Evolutionary conservation across 2,888 invertebrate species (phyloP), one percentile per base, ranked within the genome.

Genomic region (Ferdinandea cuprea): DNA sequence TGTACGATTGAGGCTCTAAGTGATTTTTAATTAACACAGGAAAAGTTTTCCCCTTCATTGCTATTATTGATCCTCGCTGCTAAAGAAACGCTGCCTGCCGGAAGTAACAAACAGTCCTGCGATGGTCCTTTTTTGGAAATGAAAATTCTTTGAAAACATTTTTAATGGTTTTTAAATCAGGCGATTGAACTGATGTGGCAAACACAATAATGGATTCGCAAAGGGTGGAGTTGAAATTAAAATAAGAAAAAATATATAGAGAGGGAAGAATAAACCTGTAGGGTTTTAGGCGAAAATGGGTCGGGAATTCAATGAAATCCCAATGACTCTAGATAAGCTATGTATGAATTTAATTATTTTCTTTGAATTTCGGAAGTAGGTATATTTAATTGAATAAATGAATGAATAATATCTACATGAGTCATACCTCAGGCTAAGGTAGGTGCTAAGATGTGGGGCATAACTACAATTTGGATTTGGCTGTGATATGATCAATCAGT

Each of bases 1-100:
- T 30, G 21, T 9, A 15, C 21, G 13, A 6, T 9, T 3, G 25
- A 28, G n/a, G 48, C 21, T 50, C 44, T 58, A 50, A 52, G 21
- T 52, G 50, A 42, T 61, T 71, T 59, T 61, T 61, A 71, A 71
- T 71, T 71, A 61, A 61, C 30, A 52, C 15, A 50, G 40, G 19
- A 21, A 25, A 71, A 71, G 13, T 25, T 61, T 11, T 44, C 1
- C 13, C 13, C 7, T 48, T 13, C 40, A 30, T 11, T 15, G 40
- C 13, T 37, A 19, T 21, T 21, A 61, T 40, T 61, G 71, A 61
- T 32, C 42, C 30, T 13, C 28, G 58, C n/a, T 13, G 11, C 50
- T 50, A 40, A 40, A 8, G 50, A 58, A 32, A 19, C 7, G 1
- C 52, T 15, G 17, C 37, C 52, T 15, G 17, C 37, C 35, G 7